Evolutionary conservation across 2,888 invertebrate genomes (phyloP), one percentile per base, ranked within the genome.

Genomic region (Amphipoea lucens): DNA sequence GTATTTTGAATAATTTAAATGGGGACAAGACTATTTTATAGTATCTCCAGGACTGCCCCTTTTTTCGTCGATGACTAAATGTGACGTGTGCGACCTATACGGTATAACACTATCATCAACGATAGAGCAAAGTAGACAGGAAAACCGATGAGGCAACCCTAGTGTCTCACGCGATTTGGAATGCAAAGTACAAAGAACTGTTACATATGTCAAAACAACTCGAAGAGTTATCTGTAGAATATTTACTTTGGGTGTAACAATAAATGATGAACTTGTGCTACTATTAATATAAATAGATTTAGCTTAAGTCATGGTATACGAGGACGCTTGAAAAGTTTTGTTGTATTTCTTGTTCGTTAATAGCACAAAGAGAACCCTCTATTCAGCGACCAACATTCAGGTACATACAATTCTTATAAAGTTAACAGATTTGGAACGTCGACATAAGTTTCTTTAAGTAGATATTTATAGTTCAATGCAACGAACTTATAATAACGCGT

Each of bases 401-500:
- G 89, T 90, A 89, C 90, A 67, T 82, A 82, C 69, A 87, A 81
- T 81, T 85, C 77, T 79, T 82, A 60, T 45, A 36, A 70, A 63
- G 51, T 62, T 74, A 80, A 74, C 74, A 78, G 45, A 79, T 79
- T 75, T 78, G 67, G 62, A 84, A 84, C 67, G 65, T 36, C 42
- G 54, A 78, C 42, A 78, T 71, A 76, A 40, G 68, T 73, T 74
- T 81, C 45, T 74, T 68, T 74, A 79, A 78, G 74, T 78, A 74
- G 62, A 79, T 69, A 81, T 79, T 82, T 87, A 80, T 76, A 76
- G 82, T 78, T 84, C 86, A 72, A 81, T 83, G 77, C 63, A 75
- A 60, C 82, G 74, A 87, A 86, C 82, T 81, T 75, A 81, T 79
- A 74, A 69, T 57, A 75, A 74, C 65, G 75, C 80, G 48, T 65